Evolutionary conservation across 2,797 vertebrate species (phyloP).

Genomic region (Malacoraja senta): DNA sequence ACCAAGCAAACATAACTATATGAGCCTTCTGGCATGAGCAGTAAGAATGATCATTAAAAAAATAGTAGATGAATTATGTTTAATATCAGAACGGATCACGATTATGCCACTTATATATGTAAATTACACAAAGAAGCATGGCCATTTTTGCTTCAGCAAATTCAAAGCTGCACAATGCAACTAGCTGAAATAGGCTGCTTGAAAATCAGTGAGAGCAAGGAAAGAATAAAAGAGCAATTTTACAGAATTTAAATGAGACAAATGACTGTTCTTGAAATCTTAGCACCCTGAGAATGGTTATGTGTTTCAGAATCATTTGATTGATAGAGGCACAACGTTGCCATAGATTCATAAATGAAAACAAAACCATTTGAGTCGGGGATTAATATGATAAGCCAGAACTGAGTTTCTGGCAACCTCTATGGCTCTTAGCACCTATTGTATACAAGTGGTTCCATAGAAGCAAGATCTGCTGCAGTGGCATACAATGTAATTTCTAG

Average conservation of each 20-base stretch:
- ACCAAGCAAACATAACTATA: not conserved
- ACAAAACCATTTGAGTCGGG: not conserved
- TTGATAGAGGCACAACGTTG: not conserved
- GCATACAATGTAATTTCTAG: not conserved
- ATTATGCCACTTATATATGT: not conserved
- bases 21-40: not conserved
- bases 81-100: not conserved
- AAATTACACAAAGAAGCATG: not conserved
- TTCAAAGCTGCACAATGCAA: not conserved
- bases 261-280: constrained; percentile 7
- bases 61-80: not conserved
- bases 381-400: constrained; percentile 17
- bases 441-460: not conserved
- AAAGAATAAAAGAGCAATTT: not conserved
- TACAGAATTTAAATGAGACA: constrained; percentile 27
- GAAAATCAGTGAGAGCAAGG: not conserved
- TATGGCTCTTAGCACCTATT: not conserved
- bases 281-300: not conserved
- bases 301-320: not conserved
- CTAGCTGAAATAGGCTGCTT: not conserved
- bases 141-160: not conserved
- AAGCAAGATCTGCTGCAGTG: not conserved
- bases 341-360: constrained; percentile 10
- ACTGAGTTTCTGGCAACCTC: not conserved
- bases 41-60: not conserved